These are phyloP conservation scores for Coleophora flavipennella DNA, from an alignment of 2,888 invertebrate species.

Conservation along the genomic window DNA sequence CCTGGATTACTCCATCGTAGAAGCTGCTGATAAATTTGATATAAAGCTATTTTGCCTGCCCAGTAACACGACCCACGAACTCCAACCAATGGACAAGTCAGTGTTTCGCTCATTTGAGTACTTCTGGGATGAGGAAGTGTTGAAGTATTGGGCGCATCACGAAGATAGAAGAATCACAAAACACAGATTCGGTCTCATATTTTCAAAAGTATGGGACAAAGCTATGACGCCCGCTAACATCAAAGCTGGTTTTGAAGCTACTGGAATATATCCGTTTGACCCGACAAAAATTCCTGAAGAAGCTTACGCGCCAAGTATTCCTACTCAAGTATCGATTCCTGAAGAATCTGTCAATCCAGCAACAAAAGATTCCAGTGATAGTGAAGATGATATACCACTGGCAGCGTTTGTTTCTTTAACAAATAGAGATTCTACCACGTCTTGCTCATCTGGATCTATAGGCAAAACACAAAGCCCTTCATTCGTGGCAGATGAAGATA, in stretches of 20 bases:
- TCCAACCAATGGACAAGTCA: conserved; percentile 14
- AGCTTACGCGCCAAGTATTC: conserved; percentile 18
- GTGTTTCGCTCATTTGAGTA: conserved; percentile 14
- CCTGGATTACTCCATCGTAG: conserved; percentile 15
- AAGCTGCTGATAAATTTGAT: conserved; percentile 12
- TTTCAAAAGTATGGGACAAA: conserved; percentile 17
- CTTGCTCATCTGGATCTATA: no score
- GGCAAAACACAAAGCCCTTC: no score
- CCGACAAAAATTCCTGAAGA: conserved; percentile 19
- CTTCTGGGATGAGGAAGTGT: conserved; percentile 16
- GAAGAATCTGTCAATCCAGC: no score
- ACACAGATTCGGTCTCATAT: conserved; percentile 14
- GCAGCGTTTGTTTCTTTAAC: no score
- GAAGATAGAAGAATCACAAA: conserved; percentile 13
- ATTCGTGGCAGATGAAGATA: no score
- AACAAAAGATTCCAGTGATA: no score
- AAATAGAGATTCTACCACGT: no score
- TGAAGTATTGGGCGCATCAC: conserved; percentile 9
- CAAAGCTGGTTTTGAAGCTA: conserved; percentile 14
- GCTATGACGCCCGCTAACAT: conserved; percentile 12
- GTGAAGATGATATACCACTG: no score
- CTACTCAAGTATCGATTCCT: no score
- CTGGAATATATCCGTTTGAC: conserved; percentile 23
- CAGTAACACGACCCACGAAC: conserved; percentile 4
- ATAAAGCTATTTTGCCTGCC: conserved; percentile 16